A percentile compares a stretch with the other conserved stretches of the same genome.
These are phyloP conservation scores for Aurelia sp. DNA, from an alignment of 30 jellyfish, hydroid and myxozoan species.

Conservation along the genomic window DNA sequence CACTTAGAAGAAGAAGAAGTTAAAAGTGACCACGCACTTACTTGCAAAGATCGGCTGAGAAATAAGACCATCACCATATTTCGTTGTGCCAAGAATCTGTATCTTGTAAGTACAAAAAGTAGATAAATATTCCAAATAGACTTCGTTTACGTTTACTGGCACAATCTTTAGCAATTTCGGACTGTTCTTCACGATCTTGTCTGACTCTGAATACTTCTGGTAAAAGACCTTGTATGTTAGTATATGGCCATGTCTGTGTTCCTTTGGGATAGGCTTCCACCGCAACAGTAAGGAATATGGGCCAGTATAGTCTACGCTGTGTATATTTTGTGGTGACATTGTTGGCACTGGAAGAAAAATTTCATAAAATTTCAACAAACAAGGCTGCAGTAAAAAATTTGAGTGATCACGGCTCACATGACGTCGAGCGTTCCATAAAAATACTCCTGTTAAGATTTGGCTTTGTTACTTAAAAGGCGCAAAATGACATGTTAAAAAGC, in stretches of 20 bases:
- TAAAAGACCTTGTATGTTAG: slow-evolving; percentile 29
- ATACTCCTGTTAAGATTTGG: too few species aligned
- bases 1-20: too few species aligned
- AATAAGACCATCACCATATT: slow-evolving; percentile 34
- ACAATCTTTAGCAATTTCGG: not conserved
- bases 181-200: not conserved
- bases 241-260: slow-evolving; percentile 43
- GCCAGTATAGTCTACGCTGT: slow-evolving; percentile 61
- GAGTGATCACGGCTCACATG: not conserved
- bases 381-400: not conserved
- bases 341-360: slow-evolving; percentile 40
- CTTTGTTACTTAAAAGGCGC: too few species aligned
- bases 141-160: not conserved
- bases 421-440: too few species aligned
- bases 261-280: slow-evolving; percentile 62
- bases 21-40: not conserved
- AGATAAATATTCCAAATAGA: slow-evolving; percentile 44
- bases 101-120: slow-evolving; percentile 55
- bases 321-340: slow-evolving; percentile 42
- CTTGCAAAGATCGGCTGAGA: slow-evolving; percentile 48
- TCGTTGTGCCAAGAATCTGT: slow-evolving; percentile 30
- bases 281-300: slow-evolving; percentile 44
- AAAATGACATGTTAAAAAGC: too few species aligned
- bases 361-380: not conserved
- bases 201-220: slow-evolving; percentile 46